Evolutionary conservation across 2,797 vertebrate species (phyloP).

Genomic region (Cirrhinus molitorella): DNA sequence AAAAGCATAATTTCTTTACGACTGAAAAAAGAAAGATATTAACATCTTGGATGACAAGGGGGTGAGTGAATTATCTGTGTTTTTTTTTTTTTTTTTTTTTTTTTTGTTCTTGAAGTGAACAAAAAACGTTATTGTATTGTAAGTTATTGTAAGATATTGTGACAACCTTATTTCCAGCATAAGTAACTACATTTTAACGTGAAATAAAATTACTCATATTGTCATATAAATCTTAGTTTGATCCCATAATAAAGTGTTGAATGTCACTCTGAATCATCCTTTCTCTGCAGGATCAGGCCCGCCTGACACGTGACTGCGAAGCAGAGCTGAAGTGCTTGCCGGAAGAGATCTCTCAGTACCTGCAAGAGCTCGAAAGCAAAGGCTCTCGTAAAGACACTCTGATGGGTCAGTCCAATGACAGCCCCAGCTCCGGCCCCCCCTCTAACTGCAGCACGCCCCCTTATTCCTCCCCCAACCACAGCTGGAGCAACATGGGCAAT

Average conservation of each 20-base stretch:
- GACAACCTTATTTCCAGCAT: not conserved
- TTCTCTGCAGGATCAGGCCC: constrained; percentile 73
- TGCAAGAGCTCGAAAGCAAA: constrained; percentile 80
- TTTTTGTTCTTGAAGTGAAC: no score
- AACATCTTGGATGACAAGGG: no score
- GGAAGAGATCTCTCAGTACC: constrained; percentile 80
- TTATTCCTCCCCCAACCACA: constrained; percentile 70
- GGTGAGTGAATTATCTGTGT: no score
- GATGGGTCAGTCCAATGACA: constrained; percentile 76
- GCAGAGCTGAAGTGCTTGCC: constrained; percentile 75
- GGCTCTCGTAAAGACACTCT: constrained; percentile 68
- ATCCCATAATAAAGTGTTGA: not conserved
- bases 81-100: no score
- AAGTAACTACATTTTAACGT: not conserved
- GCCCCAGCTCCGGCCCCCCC: constrained; percentile 74
- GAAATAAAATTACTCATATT: not conserved
- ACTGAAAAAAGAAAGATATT: no score
- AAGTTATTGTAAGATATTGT: no score
- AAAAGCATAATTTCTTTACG: no score
- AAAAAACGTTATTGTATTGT: no score
- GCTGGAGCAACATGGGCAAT: constrained; percentile 75
- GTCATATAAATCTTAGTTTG: not conserved
- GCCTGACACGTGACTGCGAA: constrained; percentile 75
- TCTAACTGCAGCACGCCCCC: constrained; percentile 83
- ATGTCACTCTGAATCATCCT: not conserved